Evolutionary conservation across 2,888 invertebrate genomes (phyloP).

Genomic region (Metalampra italica): DNA sequence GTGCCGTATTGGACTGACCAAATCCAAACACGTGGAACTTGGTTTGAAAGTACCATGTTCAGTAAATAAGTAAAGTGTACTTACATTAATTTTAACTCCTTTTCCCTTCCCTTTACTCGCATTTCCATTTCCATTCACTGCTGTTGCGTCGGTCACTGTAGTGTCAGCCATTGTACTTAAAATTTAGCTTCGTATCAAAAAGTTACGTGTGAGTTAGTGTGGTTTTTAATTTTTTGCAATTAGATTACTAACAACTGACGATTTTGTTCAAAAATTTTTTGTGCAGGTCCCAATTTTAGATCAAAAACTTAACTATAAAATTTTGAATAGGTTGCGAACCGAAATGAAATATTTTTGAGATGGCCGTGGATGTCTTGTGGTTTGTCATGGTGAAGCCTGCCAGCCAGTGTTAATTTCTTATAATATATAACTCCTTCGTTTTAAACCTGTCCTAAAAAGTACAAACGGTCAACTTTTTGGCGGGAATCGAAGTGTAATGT

Average conservation of each 20-base stretch:
- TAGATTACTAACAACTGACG: neutral
- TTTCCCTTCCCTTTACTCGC: slow-evolving; percentile 2
- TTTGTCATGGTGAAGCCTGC: too few relatives aligned
- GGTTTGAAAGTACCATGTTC: too few relatives aligned
- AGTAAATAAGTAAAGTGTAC: too few relatives aligned
- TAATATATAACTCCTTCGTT: too few relatives aligned
- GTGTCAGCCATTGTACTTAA: slow-evolving; percentile 5
- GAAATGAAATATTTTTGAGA: neutral
- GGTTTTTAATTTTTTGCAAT: neutral
- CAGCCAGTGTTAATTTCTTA: too few relatives aligned
- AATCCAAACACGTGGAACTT: too few relatives aligned
- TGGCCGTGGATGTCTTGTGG: neutral
- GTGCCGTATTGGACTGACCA: too few relatives aligned
- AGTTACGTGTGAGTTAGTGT: neutral
- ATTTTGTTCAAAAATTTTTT: neutral
- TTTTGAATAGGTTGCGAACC: neutral
- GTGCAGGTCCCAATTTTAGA: neutral
- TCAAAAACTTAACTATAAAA: neutral
- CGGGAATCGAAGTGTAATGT: too few relatives aligned
- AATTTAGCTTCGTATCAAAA: neutral
- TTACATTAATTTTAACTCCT: slow-evolving; percentile 41
- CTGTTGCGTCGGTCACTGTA: neutral
- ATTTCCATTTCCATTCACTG: neutral
- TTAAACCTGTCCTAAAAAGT: too few relatives aligned
- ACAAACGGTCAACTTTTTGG: too few relatives aligned